Base-by-base conservation (phyloP, 2,113 vertebrate species). In the Onychorhynchus coronatus region DNA sequence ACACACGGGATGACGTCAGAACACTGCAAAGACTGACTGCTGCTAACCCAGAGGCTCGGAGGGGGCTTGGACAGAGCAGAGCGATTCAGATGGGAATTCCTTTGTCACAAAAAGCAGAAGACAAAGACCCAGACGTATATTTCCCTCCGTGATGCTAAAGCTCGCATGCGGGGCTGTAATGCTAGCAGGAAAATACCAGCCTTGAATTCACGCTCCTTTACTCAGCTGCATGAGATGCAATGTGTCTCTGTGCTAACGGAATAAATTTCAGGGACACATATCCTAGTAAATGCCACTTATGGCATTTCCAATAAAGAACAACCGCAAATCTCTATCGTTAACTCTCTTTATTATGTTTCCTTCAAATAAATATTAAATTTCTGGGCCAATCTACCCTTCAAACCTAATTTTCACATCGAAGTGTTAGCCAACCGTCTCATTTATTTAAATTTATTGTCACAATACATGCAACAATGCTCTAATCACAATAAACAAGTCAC, bases 1-100 rank as follows among this genome's bases (percentile, higher is more conserved):
- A 98, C 98, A 98, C 98, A 97, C 97, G 91, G 97, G 96, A 97
- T 99, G 99, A 99, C 98, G 98, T 99, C 98, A 99, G 97, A 97
- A 97, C 95, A 97, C 98, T 96, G 98, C 98, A 98, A 97, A 97
- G 97, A 97, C 98, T 33, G 95, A 97, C 97, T 96, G 98, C 97
- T 97, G 98, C 97, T 97, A 97, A 97, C 97, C 97, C 98, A 96
- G 94, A 91, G 97, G 97, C 98, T 98, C 93, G 61, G 58, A 85
- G 91, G 96, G 97, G 97, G 97, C 95, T 97, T 55, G 95, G 96
- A 91, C 91, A 65, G 35, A 97, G 97, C 97, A 93, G 14, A 23
- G 78, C 88, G 24, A 95, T 97, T 97, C 97, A 86, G 82, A 96
- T 88, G 96, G 97, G 97, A 97, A 97, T 96, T 96, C 98, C 98